Evolutionary conservation across 1,140 invertebrate species (phyloP), one percentile per base, ranked within the genome.

Genomic region (Lepeophtheirus salmonis): DNA sequence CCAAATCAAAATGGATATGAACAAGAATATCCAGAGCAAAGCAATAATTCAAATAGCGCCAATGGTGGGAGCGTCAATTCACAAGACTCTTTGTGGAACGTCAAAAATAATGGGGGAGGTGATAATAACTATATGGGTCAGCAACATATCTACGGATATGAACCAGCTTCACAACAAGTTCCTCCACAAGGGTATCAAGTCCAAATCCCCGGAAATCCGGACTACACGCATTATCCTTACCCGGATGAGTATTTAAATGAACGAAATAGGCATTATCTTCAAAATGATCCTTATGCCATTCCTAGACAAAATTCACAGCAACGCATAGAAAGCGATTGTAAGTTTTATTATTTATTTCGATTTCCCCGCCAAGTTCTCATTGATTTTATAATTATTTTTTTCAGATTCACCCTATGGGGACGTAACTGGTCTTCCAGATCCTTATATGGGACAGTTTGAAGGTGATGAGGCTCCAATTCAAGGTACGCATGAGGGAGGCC

Each of bases 31-130:
- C 54, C 88, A 86, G 74, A 81, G 74, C 85, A 89, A 67, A 87
- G 88, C 71, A 88, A 84, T 70, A 89, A 89, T 72, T 86, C 84
- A 49, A 89, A 89, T 70, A 66, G 65, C 17, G 66, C 67, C 59
- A 88, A 90, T 71, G 86, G 86, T 20, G 86, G 88, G 55, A 89
- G 86, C 59, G 86, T 91, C 30, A 89, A 91, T 73, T 89, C 86
- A 0, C 88, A 91, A 70, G 88, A 91, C 70, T 90, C 86, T n/a
- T 74, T 91, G 64, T 91, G 87, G 86, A 86, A 90, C 73, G 83
- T 89, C 77, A 89, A 89, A 73, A 23, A 17, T 50, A 18, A 50
- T 20, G 48, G 14, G 2, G 17, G 17, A n/a, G 30, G 14, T 23
- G 57, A 17, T 2, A 52, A 59, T 41, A 16, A 57, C 16, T n/a